Percentiles rank a stretch among this genome's conserved stretches.
Conservation (phyloP, 2,888 invertebrate genomes). For the Achlya flavicornis region DNA sequence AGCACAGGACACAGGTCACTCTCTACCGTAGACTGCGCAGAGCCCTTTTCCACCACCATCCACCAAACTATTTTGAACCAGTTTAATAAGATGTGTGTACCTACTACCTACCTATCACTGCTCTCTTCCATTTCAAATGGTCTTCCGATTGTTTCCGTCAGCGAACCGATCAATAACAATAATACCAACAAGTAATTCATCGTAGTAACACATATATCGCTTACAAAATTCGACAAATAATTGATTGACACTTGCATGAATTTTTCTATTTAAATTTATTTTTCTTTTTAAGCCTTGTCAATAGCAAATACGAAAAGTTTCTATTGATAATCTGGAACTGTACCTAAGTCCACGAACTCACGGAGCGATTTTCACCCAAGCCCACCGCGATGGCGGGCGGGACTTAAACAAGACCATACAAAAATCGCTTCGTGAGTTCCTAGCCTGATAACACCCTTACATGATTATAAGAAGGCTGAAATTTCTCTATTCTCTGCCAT, state of each 20-base stretch:
- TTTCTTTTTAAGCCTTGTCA: not conserved
- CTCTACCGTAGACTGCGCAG: not conserved
- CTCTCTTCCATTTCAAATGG: conserved; percentile 40
- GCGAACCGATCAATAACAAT: conserved; percentile 37
- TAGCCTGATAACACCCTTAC: too few species aligned
- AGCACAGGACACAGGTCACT: too few species aligned
- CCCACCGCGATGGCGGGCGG: too few species aligned
- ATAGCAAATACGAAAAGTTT: not conserved
- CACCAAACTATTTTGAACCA: conserved; percentile 9
- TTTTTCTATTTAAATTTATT: conserved; percentile 24
- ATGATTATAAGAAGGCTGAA: too few species aligned
- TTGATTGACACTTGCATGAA: conserved; percentile 27
- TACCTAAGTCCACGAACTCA: too few species aligned
- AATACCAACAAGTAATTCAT: conserved; percentile 48
- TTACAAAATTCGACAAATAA: conserved; percentile 41
- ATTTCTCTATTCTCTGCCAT: too few species aligned
- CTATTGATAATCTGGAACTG: not conserved
- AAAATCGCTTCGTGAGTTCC: too few species aligned
- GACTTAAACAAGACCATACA: too few species aligned
- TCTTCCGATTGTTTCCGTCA: conserved; percentile 42
- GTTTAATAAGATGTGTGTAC: conserved; percentile 16
- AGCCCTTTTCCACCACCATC: too few species aligned
- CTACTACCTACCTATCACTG: conserved; percentile 53
- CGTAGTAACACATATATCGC: conserved; percentile 36
- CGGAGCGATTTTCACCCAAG: too few species aligned